phyloP scores from a whole-genome alignment of 92 coral and sea anemone species.

The Porites rus region DNA sequence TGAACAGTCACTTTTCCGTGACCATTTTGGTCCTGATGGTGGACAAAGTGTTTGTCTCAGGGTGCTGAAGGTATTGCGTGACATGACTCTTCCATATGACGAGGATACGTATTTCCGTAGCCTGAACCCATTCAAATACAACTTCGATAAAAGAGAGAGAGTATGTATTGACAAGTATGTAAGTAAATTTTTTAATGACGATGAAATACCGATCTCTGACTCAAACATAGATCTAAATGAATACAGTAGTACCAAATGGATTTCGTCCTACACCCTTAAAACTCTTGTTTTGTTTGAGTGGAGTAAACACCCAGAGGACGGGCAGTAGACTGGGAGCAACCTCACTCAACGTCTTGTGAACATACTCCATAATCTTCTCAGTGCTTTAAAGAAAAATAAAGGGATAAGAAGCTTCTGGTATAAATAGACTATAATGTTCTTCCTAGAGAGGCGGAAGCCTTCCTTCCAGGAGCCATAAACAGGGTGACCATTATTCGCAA shows the following conservation, averaged over 20 bases:
- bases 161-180: too few species aligned
- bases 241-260: not conserved
- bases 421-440: constrained; percentile 3
- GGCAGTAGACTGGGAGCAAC: constrained; percentile 16
- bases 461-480: not conserved
- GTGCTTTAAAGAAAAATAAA: not conserved
- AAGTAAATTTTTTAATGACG: too few species aligned
- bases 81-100: not conserved
- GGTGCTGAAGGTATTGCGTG: constrained; percentile 12
- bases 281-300: constrained; percentile 49
- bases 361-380: not conserved
- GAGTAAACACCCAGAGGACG: not conserved
- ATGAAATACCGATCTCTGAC: too few species aligned
- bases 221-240: too few species aligned
- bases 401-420: constrained; percentile 9
- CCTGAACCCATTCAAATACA: too few species aligned
- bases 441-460: not conserved
- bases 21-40: constrained; percentile 15
- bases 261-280: constrained; percentile 36
- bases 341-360: not conserved
- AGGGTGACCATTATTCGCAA: not conserved
- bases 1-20: not conserved
- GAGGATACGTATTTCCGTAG: too few species aligned
- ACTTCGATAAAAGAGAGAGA: too few species aligned
- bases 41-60: constrained; percentile 2